Base-by-base conservation (phyloP, 2,888 invertebrate species). In the Auanema freiburgensis region DNA sequence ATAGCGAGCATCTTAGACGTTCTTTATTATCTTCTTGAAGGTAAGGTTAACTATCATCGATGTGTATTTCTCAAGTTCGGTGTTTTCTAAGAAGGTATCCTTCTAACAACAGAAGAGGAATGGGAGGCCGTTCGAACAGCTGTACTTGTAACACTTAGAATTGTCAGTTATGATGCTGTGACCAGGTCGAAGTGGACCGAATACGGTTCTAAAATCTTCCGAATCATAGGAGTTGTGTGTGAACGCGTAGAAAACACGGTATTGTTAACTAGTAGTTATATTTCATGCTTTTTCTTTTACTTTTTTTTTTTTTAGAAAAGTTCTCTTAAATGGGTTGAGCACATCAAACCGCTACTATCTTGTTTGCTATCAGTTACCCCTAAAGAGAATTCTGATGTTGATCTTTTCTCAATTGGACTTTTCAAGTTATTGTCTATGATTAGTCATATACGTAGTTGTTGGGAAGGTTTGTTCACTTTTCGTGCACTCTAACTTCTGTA, bases 271-370 rank as follows among this genome's bases (percentile, higher is more conserved):
- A 14, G 43, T 43, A 12, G 43, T 14, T 12, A 43, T 43, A 14
- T 43, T 12, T 14, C 14, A 43, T 43, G 43, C 14, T 12, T 43
- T 43, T 12, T 43, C 43, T 24, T 52, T 52, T 21, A 42, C 33
- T 53, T 41, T 46, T 1, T 3, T 50, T 49, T n/a, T 51, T 10
- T 11, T 54, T 6, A 46, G 12, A n/a, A 62, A 57, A 18, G 43
- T 4, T 62, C 56, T 23, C 40, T 62, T 12, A 52, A 52, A 57
- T 62, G 62, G 62, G n/a, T 12, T 21, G 51, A 56, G 33, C 62
- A 62, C 43, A 25, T 49, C 10, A 49, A 51, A n/a, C 57, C 62
- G 10, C 25, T 62, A 5, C 40, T 62, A 21, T 49, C 62, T 2
- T 57, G 56, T 42, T 23, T 62, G 11, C 42, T 62, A 4, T 57